phyloP scores from a whole-genome alignment of 2,797 vertebrate species.

The Schizopygopsis malacanthus region DNA sequence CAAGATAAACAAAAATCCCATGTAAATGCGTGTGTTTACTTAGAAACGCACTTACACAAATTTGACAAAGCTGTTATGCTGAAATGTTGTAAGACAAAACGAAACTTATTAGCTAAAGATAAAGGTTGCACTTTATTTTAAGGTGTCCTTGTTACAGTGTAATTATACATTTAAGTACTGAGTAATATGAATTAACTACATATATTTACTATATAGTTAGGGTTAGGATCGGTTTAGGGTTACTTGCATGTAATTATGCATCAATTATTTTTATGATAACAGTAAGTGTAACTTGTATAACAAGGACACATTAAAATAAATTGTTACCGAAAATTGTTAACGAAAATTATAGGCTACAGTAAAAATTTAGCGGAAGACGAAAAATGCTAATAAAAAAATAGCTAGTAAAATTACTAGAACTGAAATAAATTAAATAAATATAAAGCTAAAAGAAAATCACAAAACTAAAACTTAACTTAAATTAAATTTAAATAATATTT shows the following conservation, averaged over 20 bases:
- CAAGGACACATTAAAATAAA: too few relatives aligned
- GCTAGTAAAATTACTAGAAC: neutral
- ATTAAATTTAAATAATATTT: neutral
- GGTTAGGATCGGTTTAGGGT: too few relatives aligned
- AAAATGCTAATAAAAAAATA: too few relatives aligned
- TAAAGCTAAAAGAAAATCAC: neutral
- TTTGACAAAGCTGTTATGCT: neutral
- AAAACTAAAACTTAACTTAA: neutral
- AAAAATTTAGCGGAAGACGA: neutral
- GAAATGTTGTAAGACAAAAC: neutral
- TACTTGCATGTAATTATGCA: too few relatives aligned
- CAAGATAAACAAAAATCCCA: neutral
- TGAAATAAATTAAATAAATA: neutral
- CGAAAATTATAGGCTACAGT: neutral
- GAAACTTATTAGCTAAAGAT: neutral
- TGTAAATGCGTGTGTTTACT: neutral
- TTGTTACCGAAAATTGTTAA: neutral
- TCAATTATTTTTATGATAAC: too few relatives aligned
- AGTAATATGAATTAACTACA: too few relatives aligned
- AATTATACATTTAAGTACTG: too few relatives aligned
- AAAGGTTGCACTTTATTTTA: too few relatives aligned
- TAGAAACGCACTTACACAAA: neutral
- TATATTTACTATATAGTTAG: too few relatives aligned
- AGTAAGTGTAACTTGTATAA: too few relatives aligned
- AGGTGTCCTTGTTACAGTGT: too few relatives aligned